Conservation (phyloP, 2,888 invertebrate species). For the Exocentrus adspersus region DNA sequence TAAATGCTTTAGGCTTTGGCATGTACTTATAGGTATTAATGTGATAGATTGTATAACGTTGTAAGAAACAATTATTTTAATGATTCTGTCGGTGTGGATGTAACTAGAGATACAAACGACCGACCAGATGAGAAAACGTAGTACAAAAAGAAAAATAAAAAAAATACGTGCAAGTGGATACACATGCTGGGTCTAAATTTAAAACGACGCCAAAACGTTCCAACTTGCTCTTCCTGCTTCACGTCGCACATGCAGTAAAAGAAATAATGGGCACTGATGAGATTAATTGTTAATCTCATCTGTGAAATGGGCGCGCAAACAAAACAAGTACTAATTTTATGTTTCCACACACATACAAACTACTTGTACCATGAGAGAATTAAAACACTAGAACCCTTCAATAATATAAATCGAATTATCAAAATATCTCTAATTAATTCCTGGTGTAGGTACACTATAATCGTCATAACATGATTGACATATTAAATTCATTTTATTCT, state of each 20-base stretch:
- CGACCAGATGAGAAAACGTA: conserved; percentile 17
- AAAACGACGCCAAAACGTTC: conserved; percentile 23
- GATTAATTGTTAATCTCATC: no score
- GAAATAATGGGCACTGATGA: conserved; percentile 22
- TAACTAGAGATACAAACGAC: not conserved
- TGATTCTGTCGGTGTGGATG: not conserved
- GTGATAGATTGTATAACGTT: no score
- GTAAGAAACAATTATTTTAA: not conserved
- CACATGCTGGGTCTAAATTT: conserved; percentile 33
- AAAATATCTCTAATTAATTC: no score
- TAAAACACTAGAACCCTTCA: no score
- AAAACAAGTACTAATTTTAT: conserved; percentile 21
- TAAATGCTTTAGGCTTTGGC: no score
- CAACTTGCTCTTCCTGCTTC: conserved; percentile 26
- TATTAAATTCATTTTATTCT: no score
- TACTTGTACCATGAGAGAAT: no score
- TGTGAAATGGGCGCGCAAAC: no score
- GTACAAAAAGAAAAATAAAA: conserved; percentile 25
- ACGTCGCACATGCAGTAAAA: not conserved
- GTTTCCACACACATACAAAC: conserved; percentile 18
- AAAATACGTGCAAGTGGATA: conserved; percentile 29
- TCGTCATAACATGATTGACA: no score
- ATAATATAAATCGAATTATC: no score
- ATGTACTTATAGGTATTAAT: no score
- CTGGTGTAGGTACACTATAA: no score